phyloP scores from a whole-genome alignment of 2,797 vertebrate species.

The Ispidina picta region DNA sequence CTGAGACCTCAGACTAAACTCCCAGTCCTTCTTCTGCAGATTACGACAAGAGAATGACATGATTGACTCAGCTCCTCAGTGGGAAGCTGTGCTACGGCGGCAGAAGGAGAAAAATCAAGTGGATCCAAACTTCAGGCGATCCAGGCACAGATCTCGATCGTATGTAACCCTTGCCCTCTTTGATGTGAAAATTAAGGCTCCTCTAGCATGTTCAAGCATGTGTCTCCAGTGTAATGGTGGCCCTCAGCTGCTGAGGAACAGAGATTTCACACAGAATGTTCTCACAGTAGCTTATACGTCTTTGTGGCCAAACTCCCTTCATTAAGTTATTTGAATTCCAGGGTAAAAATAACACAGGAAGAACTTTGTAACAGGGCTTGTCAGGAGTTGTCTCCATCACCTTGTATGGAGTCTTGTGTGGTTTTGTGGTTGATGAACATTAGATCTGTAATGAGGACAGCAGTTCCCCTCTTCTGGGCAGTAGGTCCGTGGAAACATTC shows the following conservation, averaged over 20 bases:
- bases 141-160: conserved; percentile 89
- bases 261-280: accelerated
- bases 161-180: conserved; percentile 69
- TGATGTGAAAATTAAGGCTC: not conserved
- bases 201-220: not conserved
- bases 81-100: conserved; percentile 85
- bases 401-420: not conserved
- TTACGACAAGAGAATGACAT: conserved; percentile 84
- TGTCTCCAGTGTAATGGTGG: not conserved
- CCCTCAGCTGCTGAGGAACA: not conserved
- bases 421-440: not conserved
- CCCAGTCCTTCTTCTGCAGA: conserved; percentile 56
- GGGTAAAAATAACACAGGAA: not conserved
- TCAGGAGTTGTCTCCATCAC: not conserved
- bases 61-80: conserved; percentile 85
- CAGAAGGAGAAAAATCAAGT: conserved; percentile 85
- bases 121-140: conserved; percentile 83
- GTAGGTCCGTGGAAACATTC: not conserved
- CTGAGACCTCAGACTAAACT: not conserved
- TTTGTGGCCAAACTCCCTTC: not conserved
- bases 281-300: not conserved
- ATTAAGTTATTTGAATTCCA: not conserved
- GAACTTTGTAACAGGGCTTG: not conserved
- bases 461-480: not conserved
- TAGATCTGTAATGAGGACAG: not conserved